phyloP scores from a whole-genome alignment of 2,113 vertebrate genomes.

The Mormyrus lacerda region DNA sequence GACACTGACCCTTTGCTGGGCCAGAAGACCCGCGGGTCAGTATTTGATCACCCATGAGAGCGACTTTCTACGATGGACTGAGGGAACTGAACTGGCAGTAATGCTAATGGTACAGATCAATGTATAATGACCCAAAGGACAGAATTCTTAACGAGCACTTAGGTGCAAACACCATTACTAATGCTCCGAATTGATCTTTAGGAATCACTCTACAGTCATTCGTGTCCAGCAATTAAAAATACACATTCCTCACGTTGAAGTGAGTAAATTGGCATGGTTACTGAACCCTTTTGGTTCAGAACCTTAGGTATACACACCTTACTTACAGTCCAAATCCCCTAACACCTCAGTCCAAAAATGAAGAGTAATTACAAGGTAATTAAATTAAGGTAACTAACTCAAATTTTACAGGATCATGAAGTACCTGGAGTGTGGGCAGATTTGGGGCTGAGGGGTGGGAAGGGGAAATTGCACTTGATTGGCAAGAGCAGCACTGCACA shows the following conservation, averaged over 20 bases:
- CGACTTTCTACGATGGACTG: neutral
- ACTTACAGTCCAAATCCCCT: neutral
- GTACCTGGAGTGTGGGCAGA: neutral
- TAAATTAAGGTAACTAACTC: neutral
- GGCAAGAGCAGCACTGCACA: neutral
- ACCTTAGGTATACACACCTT: neutral
- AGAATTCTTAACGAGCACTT: neutral
- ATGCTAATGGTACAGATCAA: neutral
- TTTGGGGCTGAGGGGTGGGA: neutral
- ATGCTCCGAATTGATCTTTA: neutral
- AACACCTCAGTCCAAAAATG: neutral
- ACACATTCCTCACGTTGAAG: neutral
- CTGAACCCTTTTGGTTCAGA: neutral
- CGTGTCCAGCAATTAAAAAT: neutral
- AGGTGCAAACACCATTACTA: neutral
- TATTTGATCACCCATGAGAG: neutral
- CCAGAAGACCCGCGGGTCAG: neutral
- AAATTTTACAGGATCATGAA: neutral
- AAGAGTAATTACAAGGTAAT: neutral
- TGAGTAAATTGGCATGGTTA: neutral
- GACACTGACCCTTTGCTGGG: neutral
- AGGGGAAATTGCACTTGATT: neutral
- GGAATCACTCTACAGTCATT: neutral
- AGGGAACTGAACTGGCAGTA: neutral
- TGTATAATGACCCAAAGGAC: neutral